Conservation (phyloP, 2,888 invertebrate genomes). For the Gnatocerus cornutus region DNA sequence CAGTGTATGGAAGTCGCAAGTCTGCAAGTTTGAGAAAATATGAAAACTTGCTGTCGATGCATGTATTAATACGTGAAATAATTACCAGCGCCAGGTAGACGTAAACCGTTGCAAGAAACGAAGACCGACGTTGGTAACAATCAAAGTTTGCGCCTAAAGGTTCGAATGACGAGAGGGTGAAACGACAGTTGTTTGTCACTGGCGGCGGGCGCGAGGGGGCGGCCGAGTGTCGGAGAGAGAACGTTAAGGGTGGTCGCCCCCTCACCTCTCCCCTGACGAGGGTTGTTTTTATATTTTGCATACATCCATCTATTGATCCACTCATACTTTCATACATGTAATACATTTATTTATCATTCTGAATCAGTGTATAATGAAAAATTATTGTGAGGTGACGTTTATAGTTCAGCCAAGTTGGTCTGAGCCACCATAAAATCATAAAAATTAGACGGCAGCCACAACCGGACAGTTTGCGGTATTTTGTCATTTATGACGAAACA, state of each 20-base stretch:
- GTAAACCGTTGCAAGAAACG: neutral
- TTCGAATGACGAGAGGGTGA: slow-evolving; percentile 59
- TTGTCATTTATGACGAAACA: too few relatives aligned
- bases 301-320: slow-evolving; percentile 67
- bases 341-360: slow-evolving; percentile 64
- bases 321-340: slow-evolving; percentile 65
- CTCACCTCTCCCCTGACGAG: slow-evolving; percentile 55
- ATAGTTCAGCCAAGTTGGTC: too few relatives aligned
- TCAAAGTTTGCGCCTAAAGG: slow-evolving; percentile 63
- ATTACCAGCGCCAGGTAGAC: too few relatives aligned
- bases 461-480: too few relatives aligned
- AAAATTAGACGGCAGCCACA: too few relatives aligned
- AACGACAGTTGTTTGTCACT: slow-evolving; percentile 68
- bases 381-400: slow-evolving; percentile 63
- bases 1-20: too few relatives aligned
- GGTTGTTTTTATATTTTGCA: slow-evolving; percentile 68
- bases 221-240: slow-evolving; percentile 43
- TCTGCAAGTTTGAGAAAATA: too few relatives aligned
- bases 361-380: slow-evolving; percentile 63
- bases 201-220: slow-evolving; percentile 56
- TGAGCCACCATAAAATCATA: too few relatives aligned
- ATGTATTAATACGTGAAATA: too few relatives aligned
- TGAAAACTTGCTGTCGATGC: too few relatives aligned
- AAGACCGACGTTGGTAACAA: slow-evolving; percentile 50
- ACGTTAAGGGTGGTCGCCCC: slow-evolving; percentile 50